Evolutionary conservation across 2,113 vertebrate genomes (phyloP).

Genomic region (Sinocyclocheilus grahami): DNA sequence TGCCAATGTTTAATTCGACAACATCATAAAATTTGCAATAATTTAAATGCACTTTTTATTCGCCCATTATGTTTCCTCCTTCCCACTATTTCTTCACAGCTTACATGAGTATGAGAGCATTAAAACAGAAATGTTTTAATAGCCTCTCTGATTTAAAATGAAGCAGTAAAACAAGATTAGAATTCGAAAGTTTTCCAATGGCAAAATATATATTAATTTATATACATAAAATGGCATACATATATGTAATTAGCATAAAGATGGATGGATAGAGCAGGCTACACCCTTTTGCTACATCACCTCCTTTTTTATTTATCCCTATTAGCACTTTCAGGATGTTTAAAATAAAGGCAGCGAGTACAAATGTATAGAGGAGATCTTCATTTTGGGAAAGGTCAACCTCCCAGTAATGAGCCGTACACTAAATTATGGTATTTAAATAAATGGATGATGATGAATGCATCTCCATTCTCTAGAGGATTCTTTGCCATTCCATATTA

Average conservation of each 20-base stretch:
- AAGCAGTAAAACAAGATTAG: background rate
- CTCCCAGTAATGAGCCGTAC: constrained; percentile 62
- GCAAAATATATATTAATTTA: too few relatives aligned
- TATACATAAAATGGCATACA: background rate
- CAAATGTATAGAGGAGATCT: constrained; percentile 44
- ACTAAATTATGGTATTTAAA: constrained; percentile 73
- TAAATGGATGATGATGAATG: constrained; percentile 65
- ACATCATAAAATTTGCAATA: background rate
- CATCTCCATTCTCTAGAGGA: constrained; percentile 57
- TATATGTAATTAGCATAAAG: background rate
- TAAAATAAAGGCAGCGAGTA: constrained; percentile 4
- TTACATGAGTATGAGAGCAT: background rate
- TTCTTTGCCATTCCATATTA: constrained; percentile 58
- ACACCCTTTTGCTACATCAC: background rate
- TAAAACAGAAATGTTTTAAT: constrained; percentile 3
- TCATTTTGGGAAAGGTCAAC: constrained; percentile 64
- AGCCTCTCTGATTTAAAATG: background rate
- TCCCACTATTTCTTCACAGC: background rate
- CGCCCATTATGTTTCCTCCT: background rate
- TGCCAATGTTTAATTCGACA: background rate
- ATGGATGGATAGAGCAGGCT: background rate
- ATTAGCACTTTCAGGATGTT: constrained; percentile 27
- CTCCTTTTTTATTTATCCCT: constrained; percentile 1
- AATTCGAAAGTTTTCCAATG: background rate
- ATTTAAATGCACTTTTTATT: background rate